Percentiles rank a stretch among this genome's conserved stretches.
These are phyloP conservation scores for Macrocentrus cingulum DNA, from an alignment of 1,140 invertebrate genomes.

Conservation along the genomic window DNA sequence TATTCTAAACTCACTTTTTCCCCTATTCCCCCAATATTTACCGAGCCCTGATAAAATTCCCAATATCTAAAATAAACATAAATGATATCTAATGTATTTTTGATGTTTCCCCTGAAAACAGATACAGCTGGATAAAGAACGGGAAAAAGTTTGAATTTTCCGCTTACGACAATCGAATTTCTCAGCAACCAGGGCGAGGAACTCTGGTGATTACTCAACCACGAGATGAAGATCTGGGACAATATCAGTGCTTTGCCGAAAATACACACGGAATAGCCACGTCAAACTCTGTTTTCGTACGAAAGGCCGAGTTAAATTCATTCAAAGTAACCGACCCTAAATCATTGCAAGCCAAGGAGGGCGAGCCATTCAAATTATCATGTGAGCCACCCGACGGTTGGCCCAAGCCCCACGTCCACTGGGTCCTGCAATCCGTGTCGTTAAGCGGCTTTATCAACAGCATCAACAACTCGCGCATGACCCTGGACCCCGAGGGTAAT, in stretches of 20 bases:
- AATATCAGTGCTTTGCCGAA: conserved; percentile 96
- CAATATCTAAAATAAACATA: neutral
- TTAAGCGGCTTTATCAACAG: conserved; percentile 73
- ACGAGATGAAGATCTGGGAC: conserved; percentile 88
- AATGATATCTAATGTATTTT: too few species aligned
- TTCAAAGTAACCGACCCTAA: conserved; percentile 78
- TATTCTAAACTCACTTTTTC: too few species aligned
- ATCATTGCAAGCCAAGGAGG: conserved; percentile 74
- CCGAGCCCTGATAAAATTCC: neutral
- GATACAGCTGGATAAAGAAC: conserved; percentile 96
- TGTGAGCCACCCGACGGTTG: conserved; percentile 92
- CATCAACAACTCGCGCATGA: conserved; percentile 91
- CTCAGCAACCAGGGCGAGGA: conserved; percentile 86
- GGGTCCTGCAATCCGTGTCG: conserved; percentile 79
- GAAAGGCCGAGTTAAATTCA: conserved; percentile 91
- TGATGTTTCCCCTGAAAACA: too few species aligned
- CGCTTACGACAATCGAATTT: conserved; percentile 90
- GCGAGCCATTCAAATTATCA: conserved; percentile 80
- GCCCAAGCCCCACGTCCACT: conserved; percentile 91
- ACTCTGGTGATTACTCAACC: conserved; percentile 88
- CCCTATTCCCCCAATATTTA: too few species aligned
- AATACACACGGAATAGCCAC: conserved; percentile 94
- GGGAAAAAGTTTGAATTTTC: conserved; percentile 88
- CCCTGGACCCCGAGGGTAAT: conserved; percentile 89
- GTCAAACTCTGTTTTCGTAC: conserved; percentile 90